Evolutionary conservation across 1,140 invertebrate genomes (phyloP), one percentile per base, ranked within the genome.

Genomic region (Bombus affinis): DNA sequence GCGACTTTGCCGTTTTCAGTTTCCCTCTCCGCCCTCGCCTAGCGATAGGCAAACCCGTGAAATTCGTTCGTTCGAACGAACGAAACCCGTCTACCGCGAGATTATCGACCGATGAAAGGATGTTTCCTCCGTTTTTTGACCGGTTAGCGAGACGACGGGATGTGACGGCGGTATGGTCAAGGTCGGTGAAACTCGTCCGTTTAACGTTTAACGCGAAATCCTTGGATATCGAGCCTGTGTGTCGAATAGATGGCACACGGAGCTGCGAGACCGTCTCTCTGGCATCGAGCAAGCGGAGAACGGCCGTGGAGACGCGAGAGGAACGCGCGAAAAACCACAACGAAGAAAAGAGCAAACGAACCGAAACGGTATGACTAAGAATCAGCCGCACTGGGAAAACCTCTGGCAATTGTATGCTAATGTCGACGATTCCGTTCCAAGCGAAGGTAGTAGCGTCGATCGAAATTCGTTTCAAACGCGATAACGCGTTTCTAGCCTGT

Each of bases 151-250:
- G 66, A 70, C 77, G 77, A 5, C 32, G 35, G 15, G 10, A 28
- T n/a, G 10, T 37, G 70, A 39, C 28, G 42, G 28, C 8, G n/a
- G 71, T 82, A 66, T 66, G 78, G 78, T 72, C 71, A 75, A 81
- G 79, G 79, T 57, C 78, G 78, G 78, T 80, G 78, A 80, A 80
- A 80, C 78, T 70, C 78, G 78, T 70, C 53, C 78, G 78, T 70
- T 70, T 80, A 53, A 80, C 78, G 78, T 70, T 70, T 80, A 53
- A 80, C 44, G 78, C 66, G 66, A 71, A 71, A 80, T 80, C 78
- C 78, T 80, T 80, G 78, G 44, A 18, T 5, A 32, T 37, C 35
- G 73, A n/a, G 13, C 6, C 77, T 70, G 39, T 8, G 47, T 3
- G 10, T 9, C 42, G 39, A 35, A 42, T 47, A 32, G 77, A 42